Evolutionary conservation across 2,888 invertebrate species (phyloP).

Genomic region (Ernsta delagoae): DNA sequence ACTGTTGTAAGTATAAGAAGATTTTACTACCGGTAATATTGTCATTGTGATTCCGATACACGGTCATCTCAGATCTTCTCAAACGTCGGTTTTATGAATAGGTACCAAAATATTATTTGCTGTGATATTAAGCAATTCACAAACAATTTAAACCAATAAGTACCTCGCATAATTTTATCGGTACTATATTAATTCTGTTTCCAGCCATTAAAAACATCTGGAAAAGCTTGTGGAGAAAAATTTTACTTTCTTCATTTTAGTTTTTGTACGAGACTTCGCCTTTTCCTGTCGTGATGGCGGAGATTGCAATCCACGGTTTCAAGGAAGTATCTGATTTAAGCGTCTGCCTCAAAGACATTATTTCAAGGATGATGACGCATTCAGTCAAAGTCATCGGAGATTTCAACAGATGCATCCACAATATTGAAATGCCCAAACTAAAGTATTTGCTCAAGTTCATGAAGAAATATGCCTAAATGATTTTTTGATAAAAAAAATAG

Average conservation of each 20-base stretch:
- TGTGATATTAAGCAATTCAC: too few relatives aligned
- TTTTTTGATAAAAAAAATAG: too few relatives aligned
- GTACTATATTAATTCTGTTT: too few relatives aligned
- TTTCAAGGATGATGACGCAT: slow-evolving; percentile 80
- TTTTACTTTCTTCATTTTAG: slow-evolving; percentile 54
- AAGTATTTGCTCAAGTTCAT: slow-evolving; percentile 79
- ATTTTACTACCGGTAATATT: not conserved
- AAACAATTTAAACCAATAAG: too few relatives aligned
- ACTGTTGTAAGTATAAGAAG: slow-evolving; percentile 67
- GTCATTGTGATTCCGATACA: too few relatives aligned
- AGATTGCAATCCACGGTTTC: slow-evolving; percentile 79
- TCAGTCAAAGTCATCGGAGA: slow-evolving; percentile 80
- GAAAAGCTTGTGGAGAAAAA: too few relatives aligned
- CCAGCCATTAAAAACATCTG: too few relatives aligned
- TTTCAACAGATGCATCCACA: slow-evolving; percentile 79
- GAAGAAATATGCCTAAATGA: slow-evolving; percentile 79
- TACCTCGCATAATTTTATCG: too few relatives aligned
- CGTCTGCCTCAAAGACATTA: slow-evolving; percentile 78
- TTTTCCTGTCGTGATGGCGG: slow-evolving; percentile 79
- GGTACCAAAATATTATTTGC: too few relatives aligned
- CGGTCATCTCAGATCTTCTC: too few relatives aligned
- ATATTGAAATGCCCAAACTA: slow-evolving; percentile 80
- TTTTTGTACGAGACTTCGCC: slow-evolving; percentile 80
- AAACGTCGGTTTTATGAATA: too few relatives aligned
- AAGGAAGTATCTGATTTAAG: slow-evolving; percentile 80